Percentiles rank a stretch among this genome's conserved stretches.
Evolutionary conservation across 2,113 vertebrate genomes (phyloP).

Genomic region (Semnornis frantzii): DNA sequence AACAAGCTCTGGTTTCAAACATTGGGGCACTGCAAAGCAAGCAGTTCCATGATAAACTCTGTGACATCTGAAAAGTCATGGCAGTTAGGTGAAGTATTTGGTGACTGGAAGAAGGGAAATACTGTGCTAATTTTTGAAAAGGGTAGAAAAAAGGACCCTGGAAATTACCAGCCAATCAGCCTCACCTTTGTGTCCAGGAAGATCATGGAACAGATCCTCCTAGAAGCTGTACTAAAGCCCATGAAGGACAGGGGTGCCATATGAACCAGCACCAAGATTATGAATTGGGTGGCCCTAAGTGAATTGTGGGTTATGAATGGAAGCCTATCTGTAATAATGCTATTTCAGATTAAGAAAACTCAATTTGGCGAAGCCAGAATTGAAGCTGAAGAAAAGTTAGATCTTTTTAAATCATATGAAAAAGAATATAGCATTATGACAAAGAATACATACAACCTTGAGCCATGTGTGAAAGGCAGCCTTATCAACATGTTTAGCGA

Average conservation of each 20-base stretch:
- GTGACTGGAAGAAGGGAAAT: too few species aligned
- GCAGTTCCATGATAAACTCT: not conserved
- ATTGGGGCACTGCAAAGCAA: not conserved
- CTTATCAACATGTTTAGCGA: not conserved
- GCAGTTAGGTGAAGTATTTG: too few species aligned
- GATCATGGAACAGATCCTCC: too few species aligned
- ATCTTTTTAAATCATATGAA: not conserved
- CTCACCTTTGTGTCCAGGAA: too few species aligned
- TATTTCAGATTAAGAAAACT: not conserved
- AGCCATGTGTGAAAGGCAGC: not conserved
- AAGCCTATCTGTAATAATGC: not conserved
- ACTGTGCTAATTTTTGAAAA: too few species aligned
- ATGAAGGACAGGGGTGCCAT: too few species aligned
- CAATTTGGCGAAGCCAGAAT: not conserved
- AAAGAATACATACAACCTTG: not conserved
- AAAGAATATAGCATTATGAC: not conserved
- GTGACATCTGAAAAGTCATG: too few species aligned
- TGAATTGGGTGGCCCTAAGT: not conserved
- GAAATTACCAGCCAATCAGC: too few species aligned
- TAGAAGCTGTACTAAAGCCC: too few species aligned
- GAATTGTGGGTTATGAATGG: not conserved
- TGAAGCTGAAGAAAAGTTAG: not conserved
- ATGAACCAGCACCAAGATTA: not conserved
- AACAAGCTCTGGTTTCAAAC: not conserved
- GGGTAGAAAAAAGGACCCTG: too few species aligned